Evolutionary conservation across 2,888 invertebrate species (phyloP).

Genomic region (Watsonalla cultraria): DNA sequence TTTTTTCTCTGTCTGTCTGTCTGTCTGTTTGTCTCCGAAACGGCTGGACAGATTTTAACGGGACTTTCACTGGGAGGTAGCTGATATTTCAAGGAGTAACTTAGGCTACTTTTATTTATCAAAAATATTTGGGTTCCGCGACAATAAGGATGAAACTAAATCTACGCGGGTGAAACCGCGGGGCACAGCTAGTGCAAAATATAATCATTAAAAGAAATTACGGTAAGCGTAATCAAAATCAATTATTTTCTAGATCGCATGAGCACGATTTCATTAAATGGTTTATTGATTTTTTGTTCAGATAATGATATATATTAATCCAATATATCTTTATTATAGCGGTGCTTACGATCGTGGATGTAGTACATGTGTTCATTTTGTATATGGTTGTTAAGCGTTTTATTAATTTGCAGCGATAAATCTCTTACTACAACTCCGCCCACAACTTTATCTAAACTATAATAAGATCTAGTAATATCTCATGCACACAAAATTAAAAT

Average conservation of each 20-base stretch:
- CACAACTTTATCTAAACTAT: background rate
- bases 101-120: too few species aligned
- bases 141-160: too few species aligned
- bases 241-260: background rate
- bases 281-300: slow-evolving; percentile 11
- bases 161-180: too few species aligned
- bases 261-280: slow-evolving; percentile 4
- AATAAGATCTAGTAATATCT: background rate
- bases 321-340: background rate
- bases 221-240: background rate
- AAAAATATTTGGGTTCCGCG: too few species aligned
- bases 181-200: too few species aligned
- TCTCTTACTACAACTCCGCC: background rate
- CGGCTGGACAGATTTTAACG: too few species aligned
- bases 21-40: too few species aligned
- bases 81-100: too few species aligned
- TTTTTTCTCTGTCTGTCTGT: too few species aligned
- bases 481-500: background rate
- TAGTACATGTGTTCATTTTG: background rate
- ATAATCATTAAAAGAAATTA: background rate
- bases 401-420: slow-evolving; percentile 2
- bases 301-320: background rate
- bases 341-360: background rate
- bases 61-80: too few species aligned
- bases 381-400: background rate